Evolutionary conservation across 2,888 invertebrate species (phyloP), one percentile per base, ranked within the genome.

Genomic region (Laspeyria flexula): DNA sequence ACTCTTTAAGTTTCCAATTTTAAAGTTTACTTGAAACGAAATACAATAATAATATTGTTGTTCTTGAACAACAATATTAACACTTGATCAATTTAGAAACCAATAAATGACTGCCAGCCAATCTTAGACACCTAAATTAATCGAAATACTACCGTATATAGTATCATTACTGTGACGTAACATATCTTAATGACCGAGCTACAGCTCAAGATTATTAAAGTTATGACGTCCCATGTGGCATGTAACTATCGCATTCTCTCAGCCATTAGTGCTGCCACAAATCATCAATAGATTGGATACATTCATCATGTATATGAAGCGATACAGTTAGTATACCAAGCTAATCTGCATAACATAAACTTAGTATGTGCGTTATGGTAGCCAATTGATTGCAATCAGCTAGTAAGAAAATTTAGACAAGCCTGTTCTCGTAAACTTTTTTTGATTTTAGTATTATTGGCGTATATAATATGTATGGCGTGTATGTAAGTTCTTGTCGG

Each of bases 241-340:
- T 63, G 48, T 43, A 55, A 54, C 43, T 64, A 61, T 65, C 65
- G 61, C 72, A 67, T 73, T 69, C 73, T 66, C 64, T 25, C 71
- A 74, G 75, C 73, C 76, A 81, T 84, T 83, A 85, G 70, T 60
- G 51, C 40, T 45, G 44, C 65, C 73, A 81, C 83, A 83, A 83
- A 86, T 86, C 84, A 84, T 72, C 68, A 56, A 80, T 77, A 65
- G 75, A 82, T 75, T 72, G 72, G 62, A 48, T 59, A 65, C 77
- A 81, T 84, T 80, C 77, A 77, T 82, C 82, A 78, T 59, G 38
- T 43, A 55, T 59, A 78, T 77, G 74, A 77, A 73, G 73, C 70
- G 55, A 59, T 54, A 59, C 51, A 45, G 25, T 49, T 47, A 38
- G 47, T 56, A 53, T 23, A 15, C 13, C 12, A 12, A 12, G 37